Base-by-base conservation (phyloP, 2,113 vertebrate genomes). In the Poecilia latipinna region DNA sequence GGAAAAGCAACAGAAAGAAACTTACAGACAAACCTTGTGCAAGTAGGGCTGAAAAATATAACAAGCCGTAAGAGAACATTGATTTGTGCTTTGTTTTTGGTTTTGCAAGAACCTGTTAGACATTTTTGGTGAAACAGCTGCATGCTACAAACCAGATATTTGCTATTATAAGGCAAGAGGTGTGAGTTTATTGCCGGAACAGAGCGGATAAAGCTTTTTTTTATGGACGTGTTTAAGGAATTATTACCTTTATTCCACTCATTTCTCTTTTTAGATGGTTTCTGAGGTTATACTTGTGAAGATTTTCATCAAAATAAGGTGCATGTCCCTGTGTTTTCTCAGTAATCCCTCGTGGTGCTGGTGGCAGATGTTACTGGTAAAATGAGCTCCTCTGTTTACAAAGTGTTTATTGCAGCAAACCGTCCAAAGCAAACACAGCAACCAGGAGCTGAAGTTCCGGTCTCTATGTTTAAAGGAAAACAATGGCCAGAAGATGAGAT, bases 401-500 rank as follows among this genome's bases (percentile, higher is more conserved):
- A 33, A 61, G 74, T 65, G 61, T 84, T 80, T 78, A 82, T 44
- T 74, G 75, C 63, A 70, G 65, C 22, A 81, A 78, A 69, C 32
- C 48, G 51, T 80, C 77, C 71, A 83, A 76, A 91, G 73, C 75
- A 86, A 86, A 86, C 68, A 79, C 70, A 54, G 69, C 75, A 51
- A 76, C 37, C n/a, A 12, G 69, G 15, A 57, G 65, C 63, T 68
- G 68, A 75, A 61, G 37, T 70, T 74, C 73, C 54, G 68, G 48
- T 72, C 51, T 67, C 3, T 12, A 2, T 22, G 3, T 29, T 28
- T 48, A 57, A 74, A 79, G 13, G 13, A 75, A 70, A 81, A 82
- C 5, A 31, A 64, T 78, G 68, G 79, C 79, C 79, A 76, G 42
- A 74, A 35, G 0, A 33, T 75, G 48, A 57, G 64, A 74, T 68